These are phyloP conservation scores for Mormyrops attenuatus DNA, from an alignment of 2,797 vertebrate species.

Conservation along the genomic window DNA sequence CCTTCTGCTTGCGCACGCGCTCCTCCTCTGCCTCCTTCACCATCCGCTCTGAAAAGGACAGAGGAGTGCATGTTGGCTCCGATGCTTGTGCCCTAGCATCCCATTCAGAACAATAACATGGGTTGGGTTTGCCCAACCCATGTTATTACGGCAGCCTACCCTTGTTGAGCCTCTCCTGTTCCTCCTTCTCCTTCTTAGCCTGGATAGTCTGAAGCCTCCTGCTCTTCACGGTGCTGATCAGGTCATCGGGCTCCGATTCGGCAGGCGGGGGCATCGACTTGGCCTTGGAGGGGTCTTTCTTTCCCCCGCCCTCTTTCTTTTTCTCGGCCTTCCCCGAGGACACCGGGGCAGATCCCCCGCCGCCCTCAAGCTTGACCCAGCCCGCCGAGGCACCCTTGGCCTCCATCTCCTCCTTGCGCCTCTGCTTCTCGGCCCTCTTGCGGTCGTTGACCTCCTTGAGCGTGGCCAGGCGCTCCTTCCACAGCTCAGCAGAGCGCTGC, in stretches of 20 bases:
- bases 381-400: conserved; percentile 64
- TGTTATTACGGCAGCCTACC: conserved; percentile 61
- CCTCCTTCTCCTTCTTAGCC: conserved; percentile 90
- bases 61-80: neutral
- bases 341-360: conserved; percentile 46
- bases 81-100: neutral
- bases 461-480: conserved; percentile 87
- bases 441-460: conserved; percentile 90
- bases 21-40: conserved; percentile 92
- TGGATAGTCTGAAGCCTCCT: conserved; percentile 82
- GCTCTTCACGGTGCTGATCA: conserved; percentile 93
- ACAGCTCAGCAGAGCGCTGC: conserved; percentile 79
- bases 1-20: conserved; percentile 78
- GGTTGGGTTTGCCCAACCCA: neutral
- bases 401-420: conserved; percentile 78
- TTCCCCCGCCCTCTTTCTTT: conserved; percentile 55
- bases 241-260: conserved; percentile 74
- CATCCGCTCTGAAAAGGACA: conserved; percentile 71
- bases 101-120: neutral
- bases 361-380: conserved; percentile 32
- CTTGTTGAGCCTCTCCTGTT: conserved; percentile 83
- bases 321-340: conserved; percentile 59
- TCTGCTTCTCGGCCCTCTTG: conserved; percentile 83
- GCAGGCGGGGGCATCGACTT: conserved; percentile 43
- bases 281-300: conserved; percentile 40